Conservation (phyloP, 2,113 vertebrate species). For the Megaceryle maxima region DNA sequence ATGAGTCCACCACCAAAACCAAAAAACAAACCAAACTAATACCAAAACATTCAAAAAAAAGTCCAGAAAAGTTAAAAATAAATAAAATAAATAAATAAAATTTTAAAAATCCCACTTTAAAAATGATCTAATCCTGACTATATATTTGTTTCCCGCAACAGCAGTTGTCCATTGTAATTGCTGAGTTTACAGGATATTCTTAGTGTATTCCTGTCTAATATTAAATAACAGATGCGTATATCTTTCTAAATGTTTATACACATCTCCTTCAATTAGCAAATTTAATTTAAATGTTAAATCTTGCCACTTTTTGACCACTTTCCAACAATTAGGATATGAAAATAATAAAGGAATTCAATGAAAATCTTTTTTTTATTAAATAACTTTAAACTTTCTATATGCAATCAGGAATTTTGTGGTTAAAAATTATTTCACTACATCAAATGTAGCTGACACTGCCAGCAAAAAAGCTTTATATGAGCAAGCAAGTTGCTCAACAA, state of each 20-base stretch:
- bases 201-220: not conserved
- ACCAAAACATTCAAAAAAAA: not conserved
- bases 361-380: not conserved
- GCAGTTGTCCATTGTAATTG: not conserved
- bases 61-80: too few species aligned
- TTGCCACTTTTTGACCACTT: not conserved
- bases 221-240: not conserved
- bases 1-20: not conserved
- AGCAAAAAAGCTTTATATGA: not conserved
- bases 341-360: not conserved
- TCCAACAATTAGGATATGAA: not conserved
- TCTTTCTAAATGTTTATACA: not conserved
- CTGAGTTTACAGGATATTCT: conserved; percentile 9
- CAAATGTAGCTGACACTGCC: not conserved
- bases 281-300: not conserved
- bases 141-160: not conserved
- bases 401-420: not conserved
- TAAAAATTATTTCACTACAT: not conserved
- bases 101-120: not conserved
- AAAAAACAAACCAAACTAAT: not conserved
- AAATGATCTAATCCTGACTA: not conserved
- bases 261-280: not conserved
- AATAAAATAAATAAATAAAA: too few species aligned
- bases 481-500: not conserved
- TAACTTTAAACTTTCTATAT: not conserved